Conservation (phyloP, 2,797 vertebrate species). For the Corythornis leucogaster region DNA sequence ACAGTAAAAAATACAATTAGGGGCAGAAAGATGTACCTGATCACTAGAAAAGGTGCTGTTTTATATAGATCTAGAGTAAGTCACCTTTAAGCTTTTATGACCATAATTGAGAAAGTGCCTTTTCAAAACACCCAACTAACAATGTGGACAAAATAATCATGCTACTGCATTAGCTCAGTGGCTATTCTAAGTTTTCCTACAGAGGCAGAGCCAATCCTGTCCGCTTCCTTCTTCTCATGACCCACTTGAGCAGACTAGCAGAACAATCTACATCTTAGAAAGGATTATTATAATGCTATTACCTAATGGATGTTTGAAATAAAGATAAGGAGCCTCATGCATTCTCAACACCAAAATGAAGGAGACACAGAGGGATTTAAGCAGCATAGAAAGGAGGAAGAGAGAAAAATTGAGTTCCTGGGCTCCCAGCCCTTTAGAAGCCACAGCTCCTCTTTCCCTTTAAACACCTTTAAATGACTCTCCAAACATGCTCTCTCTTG, state of each 20-base stretch:
- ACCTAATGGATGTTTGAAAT: background rate
- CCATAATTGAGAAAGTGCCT: background rate
- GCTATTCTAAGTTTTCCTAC: background rate
- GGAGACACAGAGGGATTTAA: background rate
- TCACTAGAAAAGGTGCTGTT: background rate
- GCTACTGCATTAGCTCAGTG: background rate
- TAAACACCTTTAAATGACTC: background rate
- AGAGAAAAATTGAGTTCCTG: background rate
- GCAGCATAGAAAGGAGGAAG: background rate
- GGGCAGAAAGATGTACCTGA: background rate
- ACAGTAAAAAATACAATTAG: conserved; percentile 11
- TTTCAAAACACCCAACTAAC: background rate
- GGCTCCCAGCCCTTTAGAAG: background rate
- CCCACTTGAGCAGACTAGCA: background rate
- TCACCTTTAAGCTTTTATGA: background rate
- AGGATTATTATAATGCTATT: background rate
- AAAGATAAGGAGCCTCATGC: background rate
- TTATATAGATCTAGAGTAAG: background rate
- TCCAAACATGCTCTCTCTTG: background rate
- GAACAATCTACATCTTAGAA: background rate
- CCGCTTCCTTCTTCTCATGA: background rate
- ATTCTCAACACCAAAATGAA: background rate
- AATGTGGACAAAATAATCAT: background rate
- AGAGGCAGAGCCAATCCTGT: background rate
- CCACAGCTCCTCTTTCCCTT: background rate